Base-by-base conservation (phyloP, 2,113 vertebrate genomes). In the Mirza zaza region DNA sequence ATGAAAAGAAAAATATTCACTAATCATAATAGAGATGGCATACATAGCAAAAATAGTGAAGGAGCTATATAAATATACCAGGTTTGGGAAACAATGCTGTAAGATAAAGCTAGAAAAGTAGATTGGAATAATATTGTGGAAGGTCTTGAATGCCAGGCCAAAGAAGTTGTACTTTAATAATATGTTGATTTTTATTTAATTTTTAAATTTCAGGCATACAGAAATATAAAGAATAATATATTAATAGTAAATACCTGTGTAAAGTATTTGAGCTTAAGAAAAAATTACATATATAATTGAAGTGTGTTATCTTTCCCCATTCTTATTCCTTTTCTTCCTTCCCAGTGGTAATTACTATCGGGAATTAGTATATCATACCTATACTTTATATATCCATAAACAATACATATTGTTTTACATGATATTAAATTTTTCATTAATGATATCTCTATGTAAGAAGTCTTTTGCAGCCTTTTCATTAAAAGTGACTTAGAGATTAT, bases 201-300 rank as follows among this genome's bases (percentile, higher is more conserved):
- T 83, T 87, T 93, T 59, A 83, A 79, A 94, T 84, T 89, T 84
- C 32, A 94, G 48, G 5, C 67, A 42, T 91, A 48, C 32, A 73
- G 23, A 86, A 93, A 67, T 82, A 63, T 4, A 90, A 42, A 71
- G 65, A 77, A 88, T 73, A 82, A 52, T 63, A 32, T 20, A 57
- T 57, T 57, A 57, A 57, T 50, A 84, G 20, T 90, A 92, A 91
- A 87, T 94, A 52, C 13, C 80, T 15, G 27, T 61, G 67, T 92
- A 18, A 67, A 82, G 29, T 29, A 20, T n/a, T 17, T 81, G 73
- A 92, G 63, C 45, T 84, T 84, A 84, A 88, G 85, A 29, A 83
- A 76, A 77, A 81, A 8, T 55, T 15, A 18, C 5, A 4, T 21
- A 36, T 70, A 7, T 73, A 90, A 39, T n/a, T 12, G 20, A 73